A percentile compares a stretch with the other conserved stretches of the same genome.
phyloP scores from a whole-genome alignment of 2,113 vertebrate genomes.

The Zosterops lateralis region DNA sequence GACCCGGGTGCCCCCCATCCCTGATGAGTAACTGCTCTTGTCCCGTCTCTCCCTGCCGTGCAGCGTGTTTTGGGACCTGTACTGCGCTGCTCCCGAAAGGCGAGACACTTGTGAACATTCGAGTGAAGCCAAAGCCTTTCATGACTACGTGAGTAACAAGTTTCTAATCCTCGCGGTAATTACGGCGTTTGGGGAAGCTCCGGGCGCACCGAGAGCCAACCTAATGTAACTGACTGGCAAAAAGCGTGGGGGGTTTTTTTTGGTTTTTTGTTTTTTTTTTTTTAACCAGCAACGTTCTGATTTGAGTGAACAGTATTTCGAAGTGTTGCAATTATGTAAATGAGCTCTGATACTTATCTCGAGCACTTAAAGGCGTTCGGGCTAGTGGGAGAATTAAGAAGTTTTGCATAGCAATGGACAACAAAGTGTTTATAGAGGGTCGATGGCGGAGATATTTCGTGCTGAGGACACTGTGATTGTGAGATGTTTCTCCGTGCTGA shows the following conservation, averaged over 20 bases:
- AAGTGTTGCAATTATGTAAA: constrained; percentile 59
- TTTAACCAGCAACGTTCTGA: constrained; percentile 1
- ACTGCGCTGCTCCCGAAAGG: constrained; percentile 98
- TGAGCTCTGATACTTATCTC: constrained; percentile 49
- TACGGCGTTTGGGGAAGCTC: constrained; percentile 60
- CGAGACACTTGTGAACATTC: constrained; percentile 99
- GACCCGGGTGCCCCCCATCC: background rate
- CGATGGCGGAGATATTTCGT: background rate
- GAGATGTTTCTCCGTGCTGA: background rate
- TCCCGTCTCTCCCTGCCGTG: constrained; percentile 38
- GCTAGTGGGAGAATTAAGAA: constrained; percentile 2
- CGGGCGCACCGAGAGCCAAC: background rate
- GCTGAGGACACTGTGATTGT: background rate
- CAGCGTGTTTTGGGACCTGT: constrained; percentile 99
- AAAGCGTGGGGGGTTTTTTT: background rate
- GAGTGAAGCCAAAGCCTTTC: constrained; percentile 99
- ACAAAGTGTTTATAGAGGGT: background rate
- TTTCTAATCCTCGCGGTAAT: constrained; percentile 73
- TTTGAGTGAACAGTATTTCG: constrained; percentile 58
- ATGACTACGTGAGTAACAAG: constrained; percentile 96
- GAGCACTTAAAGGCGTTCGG: background rate
- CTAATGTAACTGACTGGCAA: constrained; percentile 27
- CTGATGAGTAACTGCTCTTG: constrained; percentile 38
- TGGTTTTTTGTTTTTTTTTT: background rate
- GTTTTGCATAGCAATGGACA: background rate